These are phyloP conservation scores for Cirrhinus mrigala DNA, from an alignment of 2,797 vertebrate genomes.

Conservation along the genomic window DNA sequence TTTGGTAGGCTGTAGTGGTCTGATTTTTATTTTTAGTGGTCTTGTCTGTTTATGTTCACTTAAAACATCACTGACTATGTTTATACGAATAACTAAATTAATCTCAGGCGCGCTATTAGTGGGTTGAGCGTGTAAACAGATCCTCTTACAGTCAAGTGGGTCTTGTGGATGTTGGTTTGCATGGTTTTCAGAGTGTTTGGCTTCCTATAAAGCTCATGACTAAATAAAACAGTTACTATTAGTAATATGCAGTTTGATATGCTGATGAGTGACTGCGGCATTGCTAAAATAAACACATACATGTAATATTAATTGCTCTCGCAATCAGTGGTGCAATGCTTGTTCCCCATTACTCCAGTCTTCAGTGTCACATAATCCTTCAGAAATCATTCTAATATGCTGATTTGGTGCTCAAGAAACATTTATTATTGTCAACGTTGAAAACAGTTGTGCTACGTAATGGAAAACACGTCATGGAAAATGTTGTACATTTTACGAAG, in stretches of 20 bases:
- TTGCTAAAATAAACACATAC: not conserved
- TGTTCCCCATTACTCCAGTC: not conserved
- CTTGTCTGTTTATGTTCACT: conserved; percentile 1
- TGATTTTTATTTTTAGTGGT: conserved; percentile 14
- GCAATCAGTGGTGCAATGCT: not conserved
- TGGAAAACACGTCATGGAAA: not conserved
- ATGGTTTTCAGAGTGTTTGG: not conserved
- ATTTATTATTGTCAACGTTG: not conserved
- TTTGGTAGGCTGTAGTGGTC: not conserved
- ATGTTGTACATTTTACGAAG: not conserved
- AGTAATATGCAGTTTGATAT: conserved; percentile 1
- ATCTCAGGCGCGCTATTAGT: conserved; percentile 12
- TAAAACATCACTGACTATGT: conserved; percentile 10
- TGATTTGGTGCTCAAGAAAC: not conserved
- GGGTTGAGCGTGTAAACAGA: not conserved
- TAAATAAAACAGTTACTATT: not conserved
- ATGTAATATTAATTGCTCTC: conserved; percentile 5
- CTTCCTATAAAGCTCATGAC: not conserved
- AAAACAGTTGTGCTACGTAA: not conserved
- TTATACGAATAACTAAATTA: conserved; percentile 11
- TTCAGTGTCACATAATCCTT: not conserved
- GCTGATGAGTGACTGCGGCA: conserved; percentile 11
- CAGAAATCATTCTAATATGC: not conserved
- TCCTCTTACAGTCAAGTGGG: not conserved
- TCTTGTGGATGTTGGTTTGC: not conserved